A percentile compares a stretch with the other conserved stretches of the same genome.
These are phyloP conservation scores for Hedya salicella DNA, from an alignment of 2,888 invertebrate genomes.

Conservation along the genomic window DNA sequence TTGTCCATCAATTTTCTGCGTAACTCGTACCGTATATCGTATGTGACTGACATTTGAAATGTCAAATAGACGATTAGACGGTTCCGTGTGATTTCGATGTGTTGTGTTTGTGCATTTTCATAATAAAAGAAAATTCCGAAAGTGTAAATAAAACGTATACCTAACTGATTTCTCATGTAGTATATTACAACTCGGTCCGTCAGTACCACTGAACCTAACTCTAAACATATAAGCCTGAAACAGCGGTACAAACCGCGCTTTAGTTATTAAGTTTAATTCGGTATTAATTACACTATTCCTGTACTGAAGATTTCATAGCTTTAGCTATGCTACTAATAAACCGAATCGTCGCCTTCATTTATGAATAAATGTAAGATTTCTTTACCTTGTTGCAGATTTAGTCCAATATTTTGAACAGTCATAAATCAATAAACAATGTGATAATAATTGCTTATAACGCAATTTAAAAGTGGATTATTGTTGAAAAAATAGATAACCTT, in stretches of 20 bases:
- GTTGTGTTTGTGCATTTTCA: slow-evolving; percentile 1
- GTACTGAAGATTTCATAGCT: background rate
- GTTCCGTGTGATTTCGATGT: background rate
- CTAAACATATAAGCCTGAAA: background rate
- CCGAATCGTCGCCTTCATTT: background rate
- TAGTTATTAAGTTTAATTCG: slow-evolving; percentile 2
- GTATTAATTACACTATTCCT: slow-evolving; percentile 13
- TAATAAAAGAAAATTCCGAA: slow-evolving; percentile 3
- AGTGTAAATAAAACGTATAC: background rate
- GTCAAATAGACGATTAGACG: background rate
- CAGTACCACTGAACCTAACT: background rate
- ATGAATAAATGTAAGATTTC: background rate
- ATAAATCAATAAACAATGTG: background rate
- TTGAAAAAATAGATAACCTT: background rate
- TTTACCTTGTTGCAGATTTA: background rate
- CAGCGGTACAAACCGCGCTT: background rate
- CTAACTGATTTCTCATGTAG: background rate
- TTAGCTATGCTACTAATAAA: background rate
- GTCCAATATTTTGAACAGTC: background rate
- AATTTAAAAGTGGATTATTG: background rate
- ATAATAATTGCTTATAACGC: background rate
- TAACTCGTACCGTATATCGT: slow-evolving; percentile 8
- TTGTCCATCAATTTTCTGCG: background rate
- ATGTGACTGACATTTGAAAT: slow-evolving; percentile 19
- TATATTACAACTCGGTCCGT: background rate